Conservation (phyloP, 2,888 invertebrate genomes). For the Acronicta psi region DNA sequence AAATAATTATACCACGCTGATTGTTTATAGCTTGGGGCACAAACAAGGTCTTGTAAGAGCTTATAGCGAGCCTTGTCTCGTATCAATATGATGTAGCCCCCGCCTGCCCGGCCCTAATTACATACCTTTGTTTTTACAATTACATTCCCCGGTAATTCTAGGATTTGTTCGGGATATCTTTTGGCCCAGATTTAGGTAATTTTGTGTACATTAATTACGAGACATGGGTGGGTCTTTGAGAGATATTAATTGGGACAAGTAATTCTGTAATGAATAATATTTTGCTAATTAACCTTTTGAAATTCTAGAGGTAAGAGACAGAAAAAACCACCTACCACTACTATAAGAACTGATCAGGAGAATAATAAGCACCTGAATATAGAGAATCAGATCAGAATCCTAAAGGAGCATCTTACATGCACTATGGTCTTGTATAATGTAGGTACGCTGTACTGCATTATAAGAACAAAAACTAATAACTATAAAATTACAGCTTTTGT, state of each 20-base stretch:
- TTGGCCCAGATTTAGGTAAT: slow-evolving; percentile 24
- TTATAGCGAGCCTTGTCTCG: slow-evolving; percentile 66
- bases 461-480: no score
- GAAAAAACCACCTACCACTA: no score
- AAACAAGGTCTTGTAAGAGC: slow-evolving; percentile 57
- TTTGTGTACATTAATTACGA: slow-evolving; percentile 44
- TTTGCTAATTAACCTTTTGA: no score
- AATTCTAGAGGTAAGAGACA: no score
- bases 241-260: slow-evolving; percentile 14
- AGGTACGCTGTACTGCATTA: no score
- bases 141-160: slow-evolving; percentile 50
- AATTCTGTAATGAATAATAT: no score
- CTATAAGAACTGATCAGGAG: no score
- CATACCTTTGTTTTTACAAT: slow-evolving; percentile 67
- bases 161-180: slow-evolving; percentile 46
- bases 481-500: no score
- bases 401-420: no score
- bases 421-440: no score
- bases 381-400: no score
- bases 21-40: slow-evolving; percentile 24
- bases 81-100: slow-evolving; percentile 76
- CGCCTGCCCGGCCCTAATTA: slow-evolving; percentile 64
- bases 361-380: no score
- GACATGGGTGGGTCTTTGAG: slow-evolving; percentile 18
- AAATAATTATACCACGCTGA: background rate